Evolutionary conservation across 2,797 vertebrate species (phyloP).

Genomic region (Xerus rutilus): DNA sequence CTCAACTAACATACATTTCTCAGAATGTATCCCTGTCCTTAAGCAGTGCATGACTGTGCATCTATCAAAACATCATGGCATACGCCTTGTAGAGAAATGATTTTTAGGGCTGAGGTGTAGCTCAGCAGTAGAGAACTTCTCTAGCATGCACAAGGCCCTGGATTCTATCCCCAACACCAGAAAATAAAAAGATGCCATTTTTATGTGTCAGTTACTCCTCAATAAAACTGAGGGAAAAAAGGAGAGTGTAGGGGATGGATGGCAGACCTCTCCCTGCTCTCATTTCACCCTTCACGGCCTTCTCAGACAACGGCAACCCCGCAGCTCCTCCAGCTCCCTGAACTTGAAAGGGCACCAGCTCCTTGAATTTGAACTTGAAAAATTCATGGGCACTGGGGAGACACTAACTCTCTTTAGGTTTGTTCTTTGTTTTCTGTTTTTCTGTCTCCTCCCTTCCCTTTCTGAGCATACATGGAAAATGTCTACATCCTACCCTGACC

Average conservation of each 20-base stretch:
- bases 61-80: not conserved
- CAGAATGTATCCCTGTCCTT: not conserved
- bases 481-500: not conserved
- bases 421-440: too few species aligned
- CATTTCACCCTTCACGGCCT: not conserved
- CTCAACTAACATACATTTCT: not conserved
- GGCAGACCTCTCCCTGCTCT: not conserved
- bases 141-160: not conserved
- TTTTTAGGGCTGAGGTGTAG: not conserved
- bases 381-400: not conserved
- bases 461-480: not conserved
- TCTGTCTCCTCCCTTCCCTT: not conserved
- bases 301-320: not conserved
- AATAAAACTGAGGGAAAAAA: too few species aligned
- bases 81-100: not conserved
- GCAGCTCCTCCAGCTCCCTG: too few species aligned
- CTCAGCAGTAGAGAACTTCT: not conserved
- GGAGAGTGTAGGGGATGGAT: not conserved
- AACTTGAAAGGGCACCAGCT: too few species aligned
- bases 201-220: not conserved
- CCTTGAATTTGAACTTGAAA: too few species aligned
- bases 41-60: too few species aligned
- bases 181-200: not conserved
- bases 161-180: not conserved
- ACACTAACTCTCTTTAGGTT: not conserved